Evolutionary conservation across 2,113 vertebrate species (phyloP).

Genomic region (Tauraco erythrolophus): DNA sequence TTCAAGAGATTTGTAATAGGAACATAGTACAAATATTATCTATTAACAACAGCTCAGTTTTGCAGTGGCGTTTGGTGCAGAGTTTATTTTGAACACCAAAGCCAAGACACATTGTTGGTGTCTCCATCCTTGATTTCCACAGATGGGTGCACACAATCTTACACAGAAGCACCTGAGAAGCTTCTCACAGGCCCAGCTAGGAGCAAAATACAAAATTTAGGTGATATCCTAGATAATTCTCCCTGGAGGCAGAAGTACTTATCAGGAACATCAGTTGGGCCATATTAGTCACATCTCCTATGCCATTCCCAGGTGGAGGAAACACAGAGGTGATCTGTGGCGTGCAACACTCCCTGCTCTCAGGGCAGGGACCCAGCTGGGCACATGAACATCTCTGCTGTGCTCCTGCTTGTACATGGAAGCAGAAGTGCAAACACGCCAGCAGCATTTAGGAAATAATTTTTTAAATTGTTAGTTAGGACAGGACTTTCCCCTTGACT

Average conservation of each 20-base stretch:
- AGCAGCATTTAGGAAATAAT: neutral
- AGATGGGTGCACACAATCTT: neutral
- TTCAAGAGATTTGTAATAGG: neutral
- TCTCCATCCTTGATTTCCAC: neutral
- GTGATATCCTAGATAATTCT: neutral
- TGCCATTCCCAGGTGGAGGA: neutral
- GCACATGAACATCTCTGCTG: neutral
- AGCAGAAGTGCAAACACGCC: neutral
- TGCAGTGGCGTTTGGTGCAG: neutral
- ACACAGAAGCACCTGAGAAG: neutral
- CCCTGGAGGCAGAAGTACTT: neutral
- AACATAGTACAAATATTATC: neutral
- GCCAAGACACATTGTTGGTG: neutral
- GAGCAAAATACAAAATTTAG: neutral
- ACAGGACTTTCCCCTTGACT: rapidly evolving
- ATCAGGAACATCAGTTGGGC: neutral
- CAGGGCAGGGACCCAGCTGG: neutral
- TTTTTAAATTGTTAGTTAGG: neutral
- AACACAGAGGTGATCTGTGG: rapidly evolving
- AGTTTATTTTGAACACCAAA: neutral
- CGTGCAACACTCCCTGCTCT: neutral
- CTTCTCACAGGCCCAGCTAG: neutral
- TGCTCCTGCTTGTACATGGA: neutral
- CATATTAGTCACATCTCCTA: rapidly evolving
- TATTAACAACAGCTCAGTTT: neutral